phyloP scores from a whole-genome alignment of 1,140 invertebrate genomes.

The Oncopodura yosiiana region DNA sequence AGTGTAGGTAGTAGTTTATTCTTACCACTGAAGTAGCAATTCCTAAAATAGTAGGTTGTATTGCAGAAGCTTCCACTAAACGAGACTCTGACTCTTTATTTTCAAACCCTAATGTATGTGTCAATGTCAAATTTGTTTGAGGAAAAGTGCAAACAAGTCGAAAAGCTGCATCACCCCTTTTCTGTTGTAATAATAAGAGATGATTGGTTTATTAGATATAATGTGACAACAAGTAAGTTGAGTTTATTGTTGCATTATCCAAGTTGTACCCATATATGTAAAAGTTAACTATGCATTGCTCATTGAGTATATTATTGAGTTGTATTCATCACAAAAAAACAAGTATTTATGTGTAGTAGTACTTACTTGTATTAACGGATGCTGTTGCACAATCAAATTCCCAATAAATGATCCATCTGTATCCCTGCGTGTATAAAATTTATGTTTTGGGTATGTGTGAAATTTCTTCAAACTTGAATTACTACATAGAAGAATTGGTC shows the following conservation, averaged over 20 bases:
- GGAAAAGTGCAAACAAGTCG: constrained; percentile 32
- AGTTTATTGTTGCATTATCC: too few relatives aligned
- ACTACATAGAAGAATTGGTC: neutral
- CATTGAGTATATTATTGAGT: too few relatives aligned
- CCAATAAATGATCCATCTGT: constrained; percentile 30
- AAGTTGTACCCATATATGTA: too few relatives aligned
- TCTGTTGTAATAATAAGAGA: too few relatives aligned
- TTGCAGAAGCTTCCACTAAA: constrained; percentile 18
- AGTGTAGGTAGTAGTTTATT: too few relatives aligned
- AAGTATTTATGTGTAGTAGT: too few relatives aligned
- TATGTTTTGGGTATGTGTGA: too few relatives aligned
- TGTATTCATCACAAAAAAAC: too few relatives aligned
- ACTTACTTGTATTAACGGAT: constrained; percentile 35
- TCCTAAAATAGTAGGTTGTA: constrained; percentile 27
- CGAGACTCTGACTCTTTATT: constrained; percentile 33
- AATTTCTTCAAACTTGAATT: constrained; percentile 4
- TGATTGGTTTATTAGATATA: too few relatives aligned
- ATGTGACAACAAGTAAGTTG: too few relatives aligned
- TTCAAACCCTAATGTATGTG: constrained; percentile 30
- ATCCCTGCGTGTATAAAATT: constrained; percentile 17
- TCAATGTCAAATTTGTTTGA: constrained; percentile 29
- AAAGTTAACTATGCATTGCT: too few relatives aligned
- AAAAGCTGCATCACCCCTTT: constrained; percentile 32
- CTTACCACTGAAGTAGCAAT: constrained; percentile 31
- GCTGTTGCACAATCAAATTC: constrained; percentile 34